phyloP scores from a whole-genome alignment of 2,113 vertebrate genomes.

The Cynopterus brachyotis region DNA sequence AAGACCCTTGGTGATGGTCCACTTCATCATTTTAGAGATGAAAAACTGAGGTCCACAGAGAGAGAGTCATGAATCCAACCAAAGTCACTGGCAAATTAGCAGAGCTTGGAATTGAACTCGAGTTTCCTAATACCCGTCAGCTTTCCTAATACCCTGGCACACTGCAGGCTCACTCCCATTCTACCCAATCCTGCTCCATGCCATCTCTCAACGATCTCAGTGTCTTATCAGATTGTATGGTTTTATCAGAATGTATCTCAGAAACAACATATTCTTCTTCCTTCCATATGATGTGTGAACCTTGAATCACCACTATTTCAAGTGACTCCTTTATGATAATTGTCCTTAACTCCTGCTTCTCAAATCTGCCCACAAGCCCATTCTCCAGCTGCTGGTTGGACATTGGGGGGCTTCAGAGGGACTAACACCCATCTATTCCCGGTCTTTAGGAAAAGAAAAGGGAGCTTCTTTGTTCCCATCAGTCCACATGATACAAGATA shows the following conservation, averaged over 20 bases:
- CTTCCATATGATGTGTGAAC: background rate
- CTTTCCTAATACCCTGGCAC: background rate
- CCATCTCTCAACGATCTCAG: background rate
- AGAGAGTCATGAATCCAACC: background rate
- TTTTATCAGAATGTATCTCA: background rate
- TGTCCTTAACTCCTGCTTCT: background rate
- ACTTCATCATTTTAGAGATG: background rate
- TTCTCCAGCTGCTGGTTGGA: background rate
- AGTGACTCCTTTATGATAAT: background rate
- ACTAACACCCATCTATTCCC: background rate
- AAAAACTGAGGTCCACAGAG: constrained; percentile 13
- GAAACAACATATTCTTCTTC: background rate
- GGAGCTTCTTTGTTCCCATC: background rate
- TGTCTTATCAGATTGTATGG: background rate
- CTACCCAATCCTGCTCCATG: background rate
- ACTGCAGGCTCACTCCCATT: background rate
- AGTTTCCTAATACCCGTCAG: background rate
- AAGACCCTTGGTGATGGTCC: background rate
- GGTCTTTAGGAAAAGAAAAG: background rate
- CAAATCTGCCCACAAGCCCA: background rate
- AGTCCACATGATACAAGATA: background rate
- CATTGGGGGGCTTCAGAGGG: background rate
- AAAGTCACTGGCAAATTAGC: background rate
- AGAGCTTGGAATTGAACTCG: background rate
- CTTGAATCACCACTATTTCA: background rate